These are phyloP conservation scores for Dryococelus australis DNA, from an alignment of 2,888 invertebrate genomes.

Conservation along the genomic window DNA sequence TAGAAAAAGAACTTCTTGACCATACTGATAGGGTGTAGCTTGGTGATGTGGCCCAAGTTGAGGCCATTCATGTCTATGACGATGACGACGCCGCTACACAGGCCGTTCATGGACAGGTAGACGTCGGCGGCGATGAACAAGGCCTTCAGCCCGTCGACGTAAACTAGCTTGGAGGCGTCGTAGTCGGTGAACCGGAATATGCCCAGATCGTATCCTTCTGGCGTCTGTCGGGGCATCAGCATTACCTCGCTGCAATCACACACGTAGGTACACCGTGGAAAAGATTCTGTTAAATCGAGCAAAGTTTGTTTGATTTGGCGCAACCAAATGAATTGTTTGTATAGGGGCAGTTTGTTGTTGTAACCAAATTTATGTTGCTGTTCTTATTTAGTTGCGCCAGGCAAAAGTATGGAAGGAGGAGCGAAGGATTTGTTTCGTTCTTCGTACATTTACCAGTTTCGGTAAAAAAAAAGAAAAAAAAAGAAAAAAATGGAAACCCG, in stretches of 20 bases:
- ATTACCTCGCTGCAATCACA: conserved; percentile 48
- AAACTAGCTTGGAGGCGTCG: conserved; percentile 51
- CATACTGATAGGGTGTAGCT: background rate
- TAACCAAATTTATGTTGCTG: too few species aligned
- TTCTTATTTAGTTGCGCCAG: too few species aligned
- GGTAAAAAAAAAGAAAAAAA: too few species aligned
- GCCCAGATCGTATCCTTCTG: conserved; percentile 51
- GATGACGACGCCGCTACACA: background rate
- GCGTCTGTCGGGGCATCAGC: conserved; percentile 43
- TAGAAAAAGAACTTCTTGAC: background rate
- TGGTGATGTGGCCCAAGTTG: background rate
- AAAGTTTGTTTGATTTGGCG: too few species aligned
- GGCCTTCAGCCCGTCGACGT: conserved; percentile 49
- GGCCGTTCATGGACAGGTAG: conserved; percentile 39
- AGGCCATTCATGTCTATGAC: background rate
- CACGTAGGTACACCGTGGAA: too few species aligned
- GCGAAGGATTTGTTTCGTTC: too few species aligned
- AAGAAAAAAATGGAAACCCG: too few species aligned
- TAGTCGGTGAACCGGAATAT: conserved; percentile 51
- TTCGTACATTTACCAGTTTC: too few species aligned
- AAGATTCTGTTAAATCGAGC: too few species aligned
- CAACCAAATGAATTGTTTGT: too few species aligned
- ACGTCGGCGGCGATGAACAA: conserved; percentile 53
- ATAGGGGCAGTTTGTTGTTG: too few species aligned
- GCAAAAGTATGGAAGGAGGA: too few species aligned